A percentile compares a stretch with the other conserved stretches of the same genome.
These are phyloP conservation scores for Epistrophella euchroma DNA, from an alignment of 2,888 invertebrate species.

Conservation along the genomic window DNA sequence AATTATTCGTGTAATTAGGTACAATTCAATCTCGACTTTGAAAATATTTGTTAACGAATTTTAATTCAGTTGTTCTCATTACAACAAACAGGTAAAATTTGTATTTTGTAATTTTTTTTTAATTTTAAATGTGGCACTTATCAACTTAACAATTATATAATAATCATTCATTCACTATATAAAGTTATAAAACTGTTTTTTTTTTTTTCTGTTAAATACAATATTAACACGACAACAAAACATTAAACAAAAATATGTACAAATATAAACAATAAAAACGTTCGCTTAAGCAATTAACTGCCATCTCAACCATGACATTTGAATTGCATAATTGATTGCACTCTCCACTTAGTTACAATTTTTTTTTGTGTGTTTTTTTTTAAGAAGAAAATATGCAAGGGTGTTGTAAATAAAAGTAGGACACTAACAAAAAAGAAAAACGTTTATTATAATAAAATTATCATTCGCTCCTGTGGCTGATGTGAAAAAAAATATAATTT, in stretches of 20 bases:
- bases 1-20: no score
- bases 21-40: no score
- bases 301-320: constrained; percentile 68
- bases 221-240: constrained; percentile 47
- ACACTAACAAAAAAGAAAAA: constrained; percentile 20
- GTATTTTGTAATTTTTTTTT: constrained; percentile 23
- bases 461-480: constrained; percentile 37
- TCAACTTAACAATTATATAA: constrained; percentile 22
- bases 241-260: constrained; percentile 26
- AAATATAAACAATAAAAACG: constrained; percentile 49
- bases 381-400: constrained; percentile 31
- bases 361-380: neutral
- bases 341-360: constrained; percentile 45
- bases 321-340: constrained; percentile 75
- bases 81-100: neutral
- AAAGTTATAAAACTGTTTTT: neutral
- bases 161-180: neutral
- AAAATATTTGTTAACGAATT: neutral
- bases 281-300: constrained; percentile 74
- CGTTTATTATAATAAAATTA: constrained; percentile 45
- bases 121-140: constrained; percentile 30
- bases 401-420: constrained; percentile 24
- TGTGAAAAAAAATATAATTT: constrained; percentile 49
- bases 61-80: neutral
- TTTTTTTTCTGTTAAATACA: constrained; percentile 25